A percentile compares a stretch with the other conserved stretches of the same genome.
phyloP scores from a whole-genome alignment of 2,888 invertebrate genomes.

The Cylindroiulus punctatus region DNA sequence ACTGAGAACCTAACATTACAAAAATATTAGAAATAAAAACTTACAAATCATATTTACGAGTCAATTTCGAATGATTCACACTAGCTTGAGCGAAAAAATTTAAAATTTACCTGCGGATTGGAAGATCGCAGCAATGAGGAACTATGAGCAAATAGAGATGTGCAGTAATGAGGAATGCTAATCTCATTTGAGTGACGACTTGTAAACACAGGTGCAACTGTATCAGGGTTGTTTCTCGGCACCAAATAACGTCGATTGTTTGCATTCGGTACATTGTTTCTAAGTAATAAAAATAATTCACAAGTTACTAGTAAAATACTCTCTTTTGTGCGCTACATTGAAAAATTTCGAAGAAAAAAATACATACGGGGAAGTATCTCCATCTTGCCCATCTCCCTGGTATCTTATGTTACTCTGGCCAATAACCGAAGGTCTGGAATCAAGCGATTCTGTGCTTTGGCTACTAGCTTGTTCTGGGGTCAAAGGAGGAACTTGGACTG shows the following conservation, averaged over 20 bases:
- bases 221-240: background rate
- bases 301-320: no score
- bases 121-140: constrained; percentile 7
- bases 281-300: no score
- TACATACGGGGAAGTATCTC: background rate
- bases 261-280: background rate
- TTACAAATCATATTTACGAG: background rate
- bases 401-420: background rate
- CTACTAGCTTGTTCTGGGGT: background rate
- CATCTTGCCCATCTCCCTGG: constrained; percentile 2
- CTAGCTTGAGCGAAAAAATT: background rate
- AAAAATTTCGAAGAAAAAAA: background rate
- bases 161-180: background rate
- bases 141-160: background rate
- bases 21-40: no score
- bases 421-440: constrained; percentile 24
- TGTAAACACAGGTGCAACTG: background rate
- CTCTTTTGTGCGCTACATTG: background rate
- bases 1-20: background rate
- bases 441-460: background rate
- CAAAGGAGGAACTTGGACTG: background rate
- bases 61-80: background rate
- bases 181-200: background rate
- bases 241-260: background rate
- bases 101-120: constrained; percentile 11